Evolutionary conservation across 1,140 invertebrate genomes (phyloP).

Genomic region (Mactra quadrangularis): DNA sequence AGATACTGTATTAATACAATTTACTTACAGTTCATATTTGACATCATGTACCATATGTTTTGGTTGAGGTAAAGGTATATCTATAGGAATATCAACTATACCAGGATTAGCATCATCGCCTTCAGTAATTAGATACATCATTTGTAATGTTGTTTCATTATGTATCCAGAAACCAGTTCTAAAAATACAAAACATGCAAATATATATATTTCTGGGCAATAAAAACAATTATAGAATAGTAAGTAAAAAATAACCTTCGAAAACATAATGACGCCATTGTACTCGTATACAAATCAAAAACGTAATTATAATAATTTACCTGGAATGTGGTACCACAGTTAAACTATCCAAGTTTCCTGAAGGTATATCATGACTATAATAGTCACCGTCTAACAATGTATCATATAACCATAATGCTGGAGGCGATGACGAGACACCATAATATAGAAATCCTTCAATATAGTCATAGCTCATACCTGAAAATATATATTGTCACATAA

Average conservation of each 20-base stretch:
- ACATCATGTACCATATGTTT: constrained; percentile 31
- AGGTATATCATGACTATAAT: background rate
- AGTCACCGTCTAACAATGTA: background rate
- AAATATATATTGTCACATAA: background rate
- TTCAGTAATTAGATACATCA: background rate
- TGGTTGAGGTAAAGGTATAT: background rate
- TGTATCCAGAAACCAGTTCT: constrained; percentile 37
- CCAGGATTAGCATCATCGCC: background rate
- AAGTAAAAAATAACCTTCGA: no score
- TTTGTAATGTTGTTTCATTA: background rate
- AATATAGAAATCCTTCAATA: background rate
- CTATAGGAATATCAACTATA: constrained; percentile 1
- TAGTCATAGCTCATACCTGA: constrained; percentile 49
- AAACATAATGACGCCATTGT: no score
- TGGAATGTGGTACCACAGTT: background rate
- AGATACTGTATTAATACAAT: no score
- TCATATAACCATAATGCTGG: constrained; percentile 22
- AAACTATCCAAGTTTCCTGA: background rate
- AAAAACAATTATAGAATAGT: no score
- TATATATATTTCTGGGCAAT: no score
- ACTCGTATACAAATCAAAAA: no score
- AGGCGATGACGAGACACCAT: background rate
- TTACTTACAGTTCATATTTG: constrained; percentile 46
- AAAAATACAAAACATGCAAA: background rate
- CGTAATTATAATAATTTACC: background rate